Base-by-base conservation (phyloP, 2,797 vertebrate species). In the Siniperca scherzeri region DNA sequence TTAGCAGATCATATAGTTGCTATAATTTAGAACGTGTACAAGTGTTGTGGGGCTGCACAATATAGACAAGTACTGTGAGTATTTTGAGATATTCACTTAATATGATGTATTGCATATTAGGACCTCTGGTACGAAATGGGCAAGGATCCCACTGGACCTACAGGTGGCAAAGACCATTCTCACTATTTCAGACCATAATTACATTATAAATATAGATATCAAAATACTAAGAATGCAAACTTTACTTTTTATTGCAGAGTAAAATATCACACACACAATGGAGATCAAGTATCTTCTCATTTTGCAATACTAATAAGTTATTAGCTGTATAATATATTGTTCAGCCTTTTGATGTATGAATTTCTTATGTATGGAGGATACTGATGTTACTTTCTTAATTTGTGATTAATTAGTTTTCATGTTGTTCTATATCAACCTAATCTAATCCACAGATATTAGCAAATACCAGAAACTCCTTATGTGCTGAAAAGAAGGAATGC, bases 21-120 rank as follows among this genome's bases (percentile, higher is more conserved):
- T 53, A 27, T 61, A 33, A 53, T 67, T 64, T 55, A 68, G 64
- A 62, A 21, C n/a, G 30, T 36, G 13, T 48, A 12, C 13, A 11
- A n/a, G 3, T 64, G 12, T 69, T 44, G n/a, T 46, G 46, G 36
- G 81, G 75, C 76, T 83, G 84, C 27, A 52, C 11, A 79, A 77
- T 70, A 70, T 65, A 17, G 7, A 82, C 0, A 53, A 22, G n/a
- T 56, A 40, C 52, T 46, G 7, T 73, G 68, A 80, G 25, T 59
- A 0, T 67, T 66, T 53, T 17, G 0, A 61, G 38, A 50, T 69
- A 62, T 67, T 76, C 25, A 65, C 17, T 25, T 38, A 73, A 12
- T 56, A 36, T 36, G 3, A 55, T 27, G 5, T 8, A 14, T n/a
- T 56, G 38, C 9, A 46, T 17, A 11, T 42, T 9, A 19, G 36